phyloP scores from a whole-genome alignment of 1,140 invertebrate genomes.

The Drosophila pachea region DNA sequence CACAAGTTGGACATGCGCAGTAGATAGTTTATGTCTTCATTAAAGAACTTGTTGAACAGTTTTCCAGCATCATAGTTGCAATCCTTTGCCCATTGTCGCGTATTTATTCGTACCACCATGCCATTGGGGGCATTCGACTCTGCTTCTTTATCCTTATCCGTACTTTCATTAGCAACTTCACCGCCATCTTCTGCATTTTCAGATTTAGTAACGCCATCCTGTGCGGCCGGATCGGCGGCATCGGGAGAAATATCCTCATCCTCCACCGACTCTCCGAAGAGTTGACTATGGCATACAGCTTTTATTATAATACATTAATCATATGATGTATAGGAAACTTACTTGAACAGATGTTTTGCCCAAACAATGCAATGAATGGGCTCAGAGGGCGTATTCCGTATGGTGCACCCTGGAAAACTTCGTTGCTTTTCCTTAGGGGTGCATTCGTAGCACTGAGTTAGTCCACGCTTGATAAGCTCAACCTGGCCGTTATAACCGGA shows the following conservation, averaged over 20 bases:
- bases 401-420: conserved; percentile 98
- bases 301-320: not conserved
- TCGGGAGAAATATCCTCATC: conserved; percentile 99
- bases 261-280: conserved; percentile 97
- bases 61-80: conserved; percentile 91
- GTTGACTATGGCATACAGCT: conserved; percentile 84
- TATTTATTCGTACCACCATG: conserved; percentile 90
- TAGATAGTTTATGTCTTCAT: conserved; percentile 97
- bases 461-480: conserved; percentile 91
- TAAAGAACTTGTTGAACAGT: conserved; percentile 93
- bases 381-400: conserved; percentile 99
- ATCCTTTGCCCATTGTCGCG: conserved; percentile 91
- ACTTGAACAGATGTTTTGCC: conserved; percentile 99
- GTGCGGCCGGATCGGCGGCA: conserved; percentile 93
- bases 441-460: conserved; percentile 98
- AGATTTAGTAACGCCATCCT: conserved; percentile 47
- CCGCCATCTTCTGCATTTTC: conserved; percentile 85
- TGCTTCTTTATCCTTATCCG: conserved; percentile 67
- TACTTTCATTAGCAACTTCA: conserved; percentile 78
- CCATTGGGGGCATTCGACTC: conserved; percentile 78
- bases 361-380: conserved; percentile 99
- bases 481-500: conserved; percentile 96
- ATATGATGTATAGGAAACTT: conserved; percentile 71
- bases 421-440: conserved; percentile 94
- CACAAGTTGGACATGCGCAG: conserved; percentile 97